Evolutionary conservation across 2,888 invertebrate species (phyloP), one percentile per base, ranked within the genome.

Genomic region (Torymus tubicola): DNA sequence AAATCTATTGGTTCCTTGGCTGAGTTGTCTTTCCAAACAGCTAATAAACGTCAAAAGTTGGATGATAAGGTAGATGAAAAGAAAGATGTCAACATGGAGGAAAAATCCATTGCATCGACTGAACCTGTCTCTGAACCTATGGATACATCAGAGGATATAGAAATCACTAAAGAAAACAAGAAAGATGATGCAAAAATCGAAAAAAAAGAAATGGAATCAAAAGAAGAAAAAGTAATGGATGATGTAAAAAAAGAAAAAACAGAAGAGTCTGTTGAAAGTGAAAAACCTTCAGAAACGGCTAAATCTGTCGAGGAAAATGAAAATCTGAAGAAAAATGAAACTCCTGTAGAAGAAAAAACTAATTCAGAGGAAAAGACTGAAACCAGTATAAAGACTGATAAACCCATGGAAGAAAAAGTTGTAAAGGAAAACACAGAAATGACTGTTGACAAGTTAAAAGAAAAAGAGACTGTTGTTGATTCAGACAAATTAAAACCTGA

Each of bases 1-100:
- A 90, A 92, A 13, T 92, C 94, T 53, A 91, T 95, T 61, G 91
- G 93, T 84, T 93, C 93, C 81, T 93, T 96, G 87, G 91, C 92
- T 55, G 94, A 95, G 84, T 91, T 95, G 78, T 82, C 87, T 4
- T 89, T 90, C 86, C 87, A 88, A 85, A 84, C 85, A 1, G 84
- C 89, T 12, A 83, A 86, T 2, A 91, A 91, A 69, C 88, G 91
- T 53, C 89, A 88, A 78, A 91, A 91, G 78, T 60, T 90, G 84
- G 90, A 89, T 0, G 74, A 86, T 80, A 81, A 76, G 2, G 55
- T 80, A 18, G 83, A 82, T 58, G 81, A 80, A 65, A 64, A 77
- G 42, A 81, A 84, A 58, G 74, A 68, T 55, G 14, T 53, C 16
- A 24, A 73, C n/a, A 82, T 83, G 21, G 65, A 78, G 13, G 70